Percentiles rank a stretch among this genome's conserved stretches.
Evolutionary conservation across 2,113 vertebrate genomes (phyloP).

Genomic region (Scomber colias): DNA sequence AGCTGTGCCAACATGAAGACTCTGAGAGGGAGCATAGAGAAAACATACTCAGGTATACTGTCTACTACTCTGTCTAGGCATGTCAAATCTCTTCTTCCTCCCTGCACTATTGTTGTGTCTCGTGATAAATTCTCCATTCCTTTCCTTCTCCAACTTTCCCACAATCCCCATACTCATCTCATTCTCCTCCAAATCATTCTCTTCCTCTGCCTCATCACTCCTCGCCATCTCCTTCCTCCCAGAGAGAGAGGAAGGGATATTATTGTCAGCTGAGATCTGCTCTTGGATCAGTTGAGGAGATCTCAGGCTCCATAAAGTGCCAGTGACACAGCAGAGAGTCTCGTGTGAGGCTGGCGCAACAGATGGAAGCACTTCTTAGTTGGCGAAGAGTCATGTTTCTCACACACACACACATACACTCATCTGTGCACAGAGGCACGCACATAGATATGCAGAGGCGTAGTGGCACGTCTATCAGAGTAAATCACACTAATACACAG

Average conservation of each 20-base stretch:
- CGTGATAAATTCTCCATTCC: slow-evolving; percentile 13
- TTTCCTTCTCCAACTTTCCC: slow-evolving; percentile 42
- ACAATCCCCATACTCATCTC: slow-evolving; percentile 36
- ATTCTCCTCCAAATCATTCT: slow-evolving; percentile 33
- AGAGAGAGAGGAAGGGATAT: slow-evolving; percentile 45
- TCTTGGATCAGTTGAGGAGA: slow-evolving; percentile 70
- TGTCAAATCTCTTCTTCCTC: not conserved
- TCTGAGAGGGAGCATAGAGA: slow-evolving; percentile 82
- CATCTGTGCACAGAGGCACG: slow-evolving; percentile 38
- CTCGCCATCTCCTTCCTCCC: slow-evolving; percentile 40
- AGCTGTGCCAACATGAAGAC: slow-evolving; percentile 82
- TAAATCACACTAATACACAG: slow-evolving; percentile 37
- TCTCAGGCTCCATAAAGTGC: slow-evolving; percentile 72
- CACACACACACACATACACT: slow-evolving; percentile 38
- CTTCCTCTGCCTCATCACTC: slow-evolving; percentile 32
- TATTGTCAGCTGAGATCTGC: slow-evolving; percentile 58
- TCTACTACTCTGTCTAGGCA: not conserved
- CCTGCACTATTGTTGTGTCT: not conserved
- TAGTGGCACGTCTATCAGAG: slow-evolving; percentile 27
- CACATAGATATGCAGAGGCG: slow-evolving; percentile 43
- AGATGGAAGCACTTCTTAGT: slow-evolving; percentile 81
- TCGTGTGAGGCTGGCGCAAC: slow-evolving; percentile 69
- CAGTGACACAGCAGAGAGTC: slow-evolving; percentile 70
- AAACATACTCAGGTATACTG: slow-evolving; percentile 85
- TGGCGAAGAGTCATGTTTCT: slow-evolving; percentile 70